Conservation (phyloP, 2,888 invertebrate genomes). For the Tineola bisselliella region DNA sequence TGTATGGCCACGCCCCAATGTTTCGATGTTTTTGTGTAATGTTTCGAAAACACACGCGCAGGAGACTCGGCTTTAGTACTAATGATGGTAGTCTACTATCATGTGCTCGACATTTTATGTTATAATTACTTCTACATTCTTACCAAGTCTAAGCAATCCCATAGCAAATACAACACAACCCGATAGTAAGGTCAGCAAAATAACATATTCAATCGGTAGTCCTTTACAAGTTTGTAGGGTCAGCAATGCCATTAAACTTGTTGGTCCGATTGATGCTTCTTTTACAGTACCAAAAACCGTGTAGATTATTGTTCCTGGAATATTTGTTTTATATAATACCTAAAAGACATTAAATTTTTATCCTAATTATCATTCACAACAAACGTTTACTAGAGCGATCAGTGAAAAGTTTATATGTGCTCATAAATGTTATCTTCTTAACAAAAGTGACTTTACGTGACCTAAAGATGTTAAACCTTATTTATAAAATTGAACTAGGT, state of each 20-base stretch:
- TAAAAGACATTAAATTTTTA: too few species aligned
- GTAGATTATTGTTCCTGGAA: conserved; percentile 83
- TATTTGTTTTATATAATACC: not conserved
- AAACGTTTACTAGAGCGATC: too few species aligned
- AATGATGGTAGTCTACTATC: too few species aligned
- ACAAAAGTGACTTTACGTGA: not conserved
- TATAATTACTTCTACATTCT: conserved; percentile 20
- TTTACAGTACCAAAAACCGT: conserved; percentile 86
- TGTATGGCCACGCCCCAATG: too few species aligned
- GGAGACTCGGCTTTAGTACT: too few species aligned
- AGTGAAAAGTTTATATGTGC: too few species aligned
- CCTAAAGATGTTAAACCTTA: not conserved
- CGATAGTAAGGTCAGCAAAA: conserved; percentile 79
- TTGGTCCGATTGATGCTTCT: conserved; percentile 91
- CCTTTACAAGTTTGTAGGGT: conserved; percentile 78
- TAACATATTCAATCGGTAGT: conserved; percentile 75
- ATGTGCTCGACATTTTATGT: not conserved
- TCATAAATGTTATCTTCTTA: not conserved
- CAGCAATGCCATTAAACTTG: conserved; percentile 90
- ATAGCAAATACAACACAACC: conserved; percentile 82
- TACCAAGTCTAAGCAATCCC: conserved; percentile 85
- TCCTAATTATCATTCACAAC: too few species aligned
- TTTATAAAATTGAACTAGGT: not conserved
- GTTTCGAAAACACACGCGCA: too few species aligned
- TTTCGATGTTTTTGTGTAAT: too few species aligned